phyloP scores from a whole-genome alignment of 1,140 invertebrate genomes.

The Nephila pilipes region DNA sequence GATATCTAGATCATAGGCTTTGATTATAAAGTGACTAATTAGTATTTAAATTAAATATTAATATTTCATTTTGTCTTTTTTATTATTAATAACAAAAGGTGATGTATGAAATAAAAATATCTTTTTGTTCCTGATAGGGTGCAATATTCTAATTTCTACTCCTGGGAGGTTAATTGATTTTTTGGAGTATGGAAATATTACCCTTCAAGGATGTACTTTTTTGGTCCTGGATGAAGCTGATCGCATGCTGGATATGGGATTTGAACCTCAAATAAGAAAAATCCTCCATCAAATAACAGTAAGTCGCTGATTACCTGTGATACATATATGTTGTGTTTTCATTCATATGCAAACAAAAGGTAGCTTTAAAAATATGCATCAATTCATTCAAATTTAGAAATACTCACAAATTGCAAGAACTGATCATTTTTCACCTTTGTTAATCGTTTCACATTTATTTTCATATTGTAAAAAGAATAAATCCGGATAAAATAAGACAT shows the following conservation, averaged over 20 bases:
- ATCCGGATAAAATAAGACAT: not conserved
- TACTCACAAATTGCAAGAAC: not conserved
- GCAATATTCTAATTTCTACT: constrained; percentile 83
- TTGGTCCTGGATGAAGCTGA: constrained; percentile 87
- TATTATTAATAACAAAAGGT: no score
- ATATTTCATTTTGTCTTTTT: no score
- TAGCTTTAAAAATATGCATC: not conserved
- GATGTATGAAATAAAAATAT: no score
- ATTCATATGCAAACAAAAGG: not conserved
- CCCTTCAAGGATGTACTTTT: constrained; percentile 89
- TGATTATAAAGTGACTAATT: no score
- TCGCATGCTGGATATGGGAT: constrained; percentile 99
- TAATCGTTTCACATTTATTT: not conserved
- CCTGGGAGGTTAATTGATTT: constrained; percentile 86
- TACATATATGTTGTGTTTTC: not conserved
- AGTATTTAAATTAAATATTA: no score
- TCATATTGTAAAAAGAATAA: not conserved
- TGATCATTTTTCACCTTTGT: no score
- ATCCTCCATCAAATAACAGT: constrained; percentile 92
- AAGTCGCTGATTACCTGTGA: constrained; percentile 94
- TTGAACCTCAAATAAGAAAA: constrained; percentile 98
- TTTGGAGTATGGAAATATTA: constrained; percentile 92
- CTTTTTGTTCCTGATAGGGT: constrained; percentile 82
- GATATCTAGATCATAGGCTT: no score
- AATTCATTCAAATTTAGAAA: not conserved